Base-by-base conservation (phyloP, 2,113 vertebrate genomes). In the Cisticola juncidis region DNA sequence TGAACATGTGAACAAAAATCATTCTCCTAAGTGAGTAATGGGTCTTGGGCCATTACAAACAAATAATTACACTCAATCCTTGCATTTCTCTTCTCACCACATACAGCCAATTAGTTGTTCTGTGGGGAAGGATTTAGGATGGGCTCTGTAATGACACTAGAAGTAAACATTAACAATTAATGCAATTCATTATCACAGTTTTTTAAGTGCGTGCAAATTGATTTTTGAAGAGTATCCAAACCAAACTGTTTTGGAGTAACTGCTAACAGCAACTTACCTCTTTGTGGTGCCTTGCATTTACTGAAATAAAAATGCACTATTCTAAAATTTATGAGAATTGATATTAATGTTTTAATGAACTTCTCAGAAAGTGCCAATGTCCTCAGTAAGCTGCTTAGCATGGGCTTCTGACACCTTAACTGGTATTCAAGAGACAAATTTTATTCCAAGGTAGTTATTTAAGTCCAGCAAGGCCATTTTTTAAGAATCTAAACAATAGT, bases 151-250 rank as follows among this genome's bases (percentile, higher is more conserved):
- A 87, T 61, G 66, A 70, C 51, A 53, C 22, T 45, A 73, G 91
- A 80, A 94, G 45, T 23, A 48, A 88, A 54, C 94, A 97, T 97
- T 95, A 96, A 96, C 93, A 94, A 96, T 96, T 96, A 92, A 97
- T 97, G 93, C 81, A 95, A 94, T 96, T 95, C 66, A 95, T 97
- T 95, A 95, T 91, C 66, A 82, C 91, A 73, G 74, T 80, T 83
- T 90, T 87, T 87, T 54, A 92, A 95, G 51, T 48, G 71, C 40
- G 56, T 23, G 60, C 26, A 90, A 92, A 91, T 85, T 92, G 91
- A 11, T 60, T 95, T 91, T 76, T 84, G 81, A 77, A 70, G 12
- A 18, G 15, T 22, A 71, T 71, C 76, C 81, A 82, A 87, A 35
- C 28, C 45, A 79, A 56, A 76, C 29, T 85, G 61, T 69, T 53